These are phyloP conservation scores for Chelmon rostratus DNA, from an alignment of 2,797 vertebrate genomes.

Conservation along the genomic window DNA sequence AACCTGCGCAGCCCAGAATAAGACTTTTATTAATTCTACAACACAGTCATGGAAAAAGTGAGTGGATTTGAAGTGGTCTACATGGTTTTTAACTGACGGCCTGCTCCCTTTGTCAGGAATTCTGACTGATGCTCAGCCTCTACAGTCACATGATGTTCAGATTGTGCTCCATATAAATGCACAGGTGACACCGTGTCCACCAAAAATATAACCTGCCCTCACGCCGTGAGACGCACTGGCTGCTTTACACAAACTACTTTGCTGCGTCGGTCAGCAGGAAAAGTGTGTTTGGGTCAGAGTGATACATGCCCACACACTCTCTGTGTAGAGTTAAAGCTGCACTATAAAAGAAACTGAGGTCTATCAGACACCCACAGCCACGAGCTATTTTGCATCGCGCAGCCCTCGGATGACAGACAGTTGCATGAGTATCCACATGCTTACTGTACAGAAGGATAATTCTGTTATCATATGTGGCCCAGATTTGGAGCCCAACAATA, in stretches of 20 bases:
- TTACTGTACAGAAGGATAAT: slow-evolving; percentile 64
- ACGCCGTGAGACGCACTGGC: slow-evolving; percentile 26
- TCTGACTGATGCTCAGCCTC: slow-evolving; percentile 19
- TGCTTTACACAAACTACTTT: slow-evolving; percentile 45
- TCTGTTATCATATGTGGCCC: slow-evolving; percentile 72
- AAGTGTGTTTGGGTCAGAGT: slow-evolving; percentile 66
- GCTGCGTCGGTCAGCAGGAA: slow-evolving; percentile 60
- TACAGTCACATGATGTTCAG: slow-evolving; percentile 8
- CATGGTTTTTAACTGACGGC: background rate
- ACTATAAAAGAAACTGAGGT: slow-evolving; percentile 44
- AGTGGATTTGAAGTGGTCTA: slow-evolving; percentile 1
- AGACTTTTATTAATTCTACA: slow-evolving; percentile 39
- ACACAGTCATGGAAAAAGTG: slow-evolving; percentile 38
- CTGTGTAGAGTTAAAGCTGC: slow-evolving; percentile 37
- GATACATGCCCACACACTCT: slow-evolving; percentile 61
- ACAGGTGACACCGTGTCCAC: slow-evolving; percentile 34
- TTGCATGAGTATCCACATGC: slow-evolving; percentile 49
- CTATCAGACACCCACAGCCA: slow-evolving; percentile 68
- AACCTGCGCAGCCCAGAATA: slow-evolving; percentile 35
- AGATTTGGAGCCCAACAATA: slow-evolving; percentile 69
- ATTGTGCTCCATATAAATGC: slow-evolving; percentile 43
- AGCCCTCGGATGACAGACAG: slow-evolving; percentile 67
- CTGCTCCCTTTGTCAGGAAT: background rate
- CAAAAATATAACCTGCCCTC: slow-evolving; percentile 49
- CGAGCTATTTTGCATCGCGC: slow-evolving; percentile 61